Base-by-base conservation (phyloP, 2,113 vertebrate species). In the Varanus komodoensis region DNA sequence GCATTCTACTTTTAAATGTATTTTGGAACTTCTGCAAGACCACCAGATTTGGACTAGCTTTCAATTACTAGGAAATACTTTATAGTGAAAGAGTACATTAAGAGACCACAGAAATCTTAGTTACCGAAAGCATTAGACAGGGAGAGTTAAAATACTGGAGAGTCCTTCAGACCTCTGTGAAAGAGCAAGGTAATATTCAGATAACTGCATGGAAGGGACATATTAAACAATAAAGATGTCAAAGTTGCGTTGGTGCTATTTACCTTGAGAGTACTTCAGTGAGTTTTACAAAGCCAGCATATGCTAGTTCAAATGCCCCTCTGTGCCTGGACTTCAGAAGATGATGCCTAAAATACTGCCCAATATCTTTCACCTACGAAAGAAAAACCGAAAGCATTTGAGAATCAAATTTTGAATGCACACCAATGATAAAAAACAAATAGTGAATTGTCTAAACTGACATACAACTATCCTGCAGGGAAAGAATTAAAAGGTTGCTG, bases 261-360 rank as follows among this genome's bases (percentile, higher is more conserved):
- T 97, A 98, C 99, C 98, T 99, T 97, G 98, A 98, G 69, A 99
- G 97, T 96, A 97, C 97, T 95, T 99, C 98, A 0, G 98, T 99
- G 88, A 99, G 98, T 57, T 98, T 98, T 71, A 99, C 98, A 87
- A 99, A 99, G 90, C 99, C 99, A 96, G 99, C 98, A 0, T 99
- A 99, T 23, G 99, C 99, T 96, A 99, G 93, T 94, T 99, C 99
- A 96, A 99, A 99, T 50, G 99, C 98, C 64, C 99, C 99, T 91
- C 99, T 98, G 95, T 99, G 99, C 89, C 99, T 98, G 67, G 99
- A 99, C 80, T 99, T 98, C 91, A 99, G 97, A 84, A 99, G 98
- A 93, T 99, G 98, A 95, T 98, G 98, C 93, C 99, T 98, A 95
- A 99, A 99, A 95, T 99, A 99, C 91, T 97, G 95, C 38, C 99